These are phyloP conservation scores for Sylvia borin DNA, from an alignment of 2,797 vertebrate species.

Conservation along the genomic window DNA sequence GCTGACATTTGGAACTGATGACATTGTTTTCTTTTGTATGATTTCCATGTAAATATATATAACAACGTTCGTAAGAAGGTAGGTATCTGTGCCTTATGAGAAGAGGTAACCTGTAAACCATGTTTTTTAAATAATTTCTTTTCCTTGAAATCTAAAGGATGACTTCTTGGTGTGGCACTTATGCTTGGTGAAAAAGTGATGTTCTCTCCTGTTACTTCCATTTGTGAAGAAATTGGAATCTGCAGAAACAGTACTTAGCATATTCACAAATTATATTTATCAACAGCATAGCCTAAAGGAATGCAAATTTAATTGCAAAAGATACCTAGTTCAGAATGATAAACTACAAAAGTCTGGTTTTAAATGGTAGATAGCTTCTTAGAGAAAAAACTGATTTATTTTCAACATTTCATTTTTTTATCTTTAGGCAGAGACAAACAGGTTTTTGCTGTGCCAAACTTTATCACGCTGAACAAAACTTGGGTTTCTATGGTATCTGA, in stretches of 20 bases:
- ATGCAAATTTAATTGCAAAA: not conserved
- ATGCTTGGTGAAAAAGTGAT: not conserved
- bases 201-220: not conserved
- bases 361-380: not conserved
- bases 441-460: not conserved
- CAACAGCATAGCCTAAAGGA: not conserved
- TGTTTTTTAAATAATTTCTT: not conserved
- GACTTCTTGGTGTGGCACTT: not conserved
- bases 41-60: not conserved
- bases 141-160: not conserved
- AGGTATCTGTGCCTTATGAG: fast-evolving
- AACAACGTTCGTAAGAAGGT: not conserved
- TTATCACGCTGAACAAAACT: not conserved
- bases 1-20: not conserved
- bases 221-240: not conserved
- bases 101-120: not conserved
- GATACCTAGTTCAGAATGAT: not conserved
- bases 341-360: not conserved
- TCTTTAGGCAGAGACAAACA: not conserved
- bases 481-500: not conserved
- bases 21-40: not conserved
- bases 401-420: not conserved
- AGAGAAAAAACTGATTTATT: not conserved
- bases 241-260: not conserved
- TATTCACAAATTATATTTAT: not conserved